Evolutionary conservation across 2,797 vertebrate species (phyloP), one percentile per base, ranked within the genome.

Genomic region (Gallinago solitaria): DNA sequence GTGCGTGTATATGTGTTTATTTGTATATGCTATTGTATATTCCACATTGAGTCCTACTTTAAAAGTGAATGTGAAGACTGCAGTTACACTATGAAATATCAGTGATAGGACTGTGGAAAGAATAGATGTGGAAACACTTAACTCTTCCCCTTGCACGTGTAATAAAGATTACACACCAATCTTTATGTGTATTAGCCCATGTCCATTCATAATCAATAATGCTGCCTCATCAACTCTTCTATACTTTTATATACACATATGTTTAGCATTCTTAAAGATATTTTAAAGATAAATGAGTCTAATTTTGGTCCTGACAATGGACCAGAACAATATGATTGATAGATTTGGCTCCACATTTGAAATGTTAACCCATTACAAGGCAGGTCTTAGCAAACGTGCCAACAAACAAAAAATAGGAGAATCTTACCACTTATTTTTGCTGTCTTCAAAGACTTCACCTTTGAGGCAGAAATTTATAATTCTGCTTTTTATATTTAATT

Each of bases 211-310:
- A 79, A 70, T 65, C 91, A 87, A 63, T 87, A 65, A 37, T 33
- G 48, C 33, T 8, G 35, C 65, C 51, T 88, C 51, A 57, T 82
- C 85, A 76, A 70, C 16, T 88, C 61, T n/a, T 87, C 48, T 53
- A 0, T 70, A n/a, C 27, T 86, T 90, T 89, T n/a, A 43, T 45
- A 35, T 57, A 61, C 11, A 27, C 30, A 14, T 47, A 77, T 25
- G 28, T 84, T 91, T 86, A 91, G 32, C 39, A 53, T 39, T 84
- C 35, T 60, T 73, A 67, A 75, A 83, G 41, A 25, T 71, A 59
- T 83, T 87, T 88, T 83, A 59, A 69, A 77, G 67, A 84, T 56
- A 74, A 95, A 91, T 50, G 30, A n/a, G 32, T 86, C 51, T 84
- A 39, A 79, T 93, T 95, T 93, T 90, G 51, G 16, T 83, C 47